Evolutionary conservation across 1,140 invertebrate species (phyloP).

Genomic region (Marisa cornuarietis): DNA sequence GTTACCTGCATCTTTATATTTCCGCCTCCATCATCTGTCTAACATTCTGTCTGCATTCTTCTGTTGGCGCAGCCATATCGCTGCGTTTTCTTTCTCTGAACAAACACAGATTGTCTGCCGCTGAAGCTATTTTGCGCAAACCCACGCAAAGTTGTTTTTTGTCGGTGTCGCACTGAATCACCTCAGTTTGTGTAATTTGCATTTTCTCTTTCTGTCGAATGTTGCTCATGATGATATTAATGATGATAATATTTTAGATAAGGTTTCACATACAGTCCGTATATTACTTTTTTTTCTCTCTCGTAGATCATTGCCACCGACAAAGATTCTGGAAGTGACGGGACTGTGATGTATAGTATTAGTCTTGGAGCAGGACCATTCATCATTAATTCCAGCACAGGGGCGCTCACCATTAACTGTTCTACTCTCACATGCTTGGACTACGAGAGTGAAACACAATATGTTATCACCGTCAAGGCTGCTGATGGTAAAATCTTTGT

Average conservation of each 20-base stretch:
- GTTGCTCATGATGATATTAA: not conserved
- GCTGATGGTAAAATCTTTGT: constrained; percentile 30
- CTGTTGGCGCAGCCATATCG: too few relatives aligned
- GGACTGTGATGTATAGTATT: constrained; percentile 11
- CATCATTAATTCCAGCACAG: constrained; percentile 17
- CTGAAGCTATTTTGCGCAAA: too few relatives aligned
- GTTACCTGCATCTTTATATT: too few relatives aligned
- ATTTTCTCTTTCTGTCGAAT: too few relatives aligned
- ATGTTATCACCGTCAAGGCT: constrained; percentile 30
- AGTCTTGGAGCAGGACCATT: constrained; percentile 9
- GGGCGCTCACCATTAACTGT: constrained; percentile 27
- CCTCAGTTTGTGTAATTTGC: too few relatives aligned
- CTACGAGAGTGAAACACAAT: constrained; percentile 13
- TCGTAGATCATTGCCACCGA: constrained; percentile 21
- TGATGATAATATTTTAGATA: not conserved
- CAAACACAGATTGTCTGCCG: too few relatives aligned
- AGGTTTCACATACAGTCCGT: not conserved
- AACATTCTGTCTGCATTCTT: too few relatives aligned
- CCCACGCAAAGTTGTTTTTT: too few relatives aligned
- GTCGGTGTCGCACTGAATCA: too few relatives aligned
- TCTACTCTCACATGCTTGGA: constrained; percentile 21
- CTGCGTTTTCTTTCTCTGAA: too few relatives aligned
- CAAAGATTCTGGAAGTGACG: constrained; percentile 24
- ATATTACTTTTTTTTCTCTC: not conserved
- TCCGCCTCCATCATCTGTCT: too few relatives aligned